These are phyloP conservation scores for Scrobipalpa atriplicella DNA, from an alignment of 2,888 invertebrate genomes.

Conservation along the genomic window DNA sequence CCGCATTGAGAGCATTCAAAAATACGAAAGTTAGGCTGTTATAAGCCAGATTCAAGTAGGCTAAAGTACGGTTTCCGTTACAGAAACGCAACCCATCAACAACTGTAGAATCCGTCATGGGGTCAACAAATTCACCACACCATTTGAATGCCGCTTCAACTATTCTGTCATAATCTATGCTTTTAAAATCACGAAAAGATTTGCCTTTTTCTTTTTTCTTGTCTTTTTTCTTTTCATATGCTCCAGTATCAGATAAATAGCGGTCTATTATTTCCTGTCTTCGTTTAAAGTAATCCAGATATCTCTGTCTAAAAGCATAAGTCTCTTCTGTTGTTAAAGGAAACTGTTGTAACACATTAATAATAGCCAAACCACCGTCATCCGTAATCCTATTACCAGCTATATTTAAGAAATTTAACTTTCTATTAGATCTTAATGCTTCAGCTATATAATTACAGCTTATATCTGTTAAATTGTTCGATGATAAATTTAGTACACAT, in stretches of 20 bases:
- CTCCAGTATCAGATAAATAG: not conserved
- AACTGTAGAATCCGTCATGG: not conserved
- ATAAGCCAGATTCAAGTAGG: not conserved
- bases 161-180: not conserved
- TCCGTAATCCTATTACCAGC: not conserved
- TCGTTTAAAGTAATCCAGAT: not conserved
- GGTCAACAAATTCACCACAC: not conserved
- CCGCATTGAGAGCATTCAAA: not conserved
- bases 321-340: not conserved
- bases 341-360: not conserved
- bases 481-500: slow-evolving; percentile 51
- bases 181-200: not conserved
- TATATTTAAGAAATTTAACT: slow-evolving; percentile 1
- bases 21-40: not conserved
- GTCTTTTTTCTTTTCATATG: not conserved
- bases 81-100: not conserved
- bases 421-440: slow-evolving; percentile 6
- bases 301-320: not conserved
- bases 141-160: not conserved
- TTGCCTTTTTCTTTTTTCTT: not conserved
- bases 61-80: slow-evolving; percentile 11
- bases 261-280: not conserved
- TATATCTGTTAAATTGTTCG: slow-evolving; percentile 56
- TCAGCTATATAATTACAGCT: slow-evolving; percentile 42
- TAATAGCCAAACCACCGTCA: not conserved